Evolutionary conservation across 2,113 vertebrate genomes (phyloP), one percentile per base, ranked within the genome.

Genomic region (Mugil cephalus): DNA sequence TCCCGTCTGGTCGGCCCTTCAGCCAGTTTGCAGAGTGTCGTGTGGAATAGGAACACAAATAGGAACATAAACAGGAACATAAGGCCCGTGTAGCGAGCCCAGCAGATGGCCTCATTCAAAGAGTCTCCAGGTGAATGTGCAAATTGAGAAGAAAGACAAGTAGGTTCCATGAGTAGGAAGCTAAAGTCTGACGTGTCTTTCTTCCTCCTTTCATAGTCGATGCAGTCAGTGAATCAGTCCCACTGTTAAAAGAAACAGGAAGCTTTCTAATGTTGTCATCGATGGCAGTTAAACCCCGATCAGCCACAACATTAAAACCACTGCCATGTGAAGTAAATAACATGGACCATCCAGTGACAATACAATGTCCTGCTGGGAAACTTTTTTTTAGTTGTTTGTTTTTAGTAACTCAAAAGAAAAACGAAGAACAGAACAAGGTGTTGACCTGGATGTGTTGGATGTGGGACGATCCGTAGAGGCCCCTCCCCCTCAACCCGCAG

Each of bases 231-330:
- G n/a, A 51, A 39, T 55, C 8, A 0, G n/a, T 19, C 50, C 14
- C 40, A 43, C 54, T 35, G 36, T 54, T 62, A 9, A 19, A 7
- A 43, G 52, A 45, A 36, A 56, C 59, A 54, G 60, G 60, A 47
- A 54, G 48, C 69, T 75, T 51, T 85, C 62, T 70, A 18, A 69
- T 62, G 13, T 35, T 1, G 1, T 48, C 50, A 17, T 66, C 21
- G 55, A 21, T 34, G 54, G 34, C 47, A 38, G 47, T 47, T 17
- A 42, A 30, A 71, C 35, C 47, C 65, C 24, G 5, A 30, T 30
- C 24, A 30, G 24, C 24, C 24, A 30, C 24, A 30, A 30, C 24
- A 30, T 30, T 30, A 30, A 30, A 30, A 30, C 24, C 24, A 5
- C 3, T 3, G 24, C 2, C 24, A 30, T 2, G 24, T 3, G 24